phyloP scores from a whole-genome alignment of 2,797 vertebrate species.

The Selene dorsalis region DNA sequence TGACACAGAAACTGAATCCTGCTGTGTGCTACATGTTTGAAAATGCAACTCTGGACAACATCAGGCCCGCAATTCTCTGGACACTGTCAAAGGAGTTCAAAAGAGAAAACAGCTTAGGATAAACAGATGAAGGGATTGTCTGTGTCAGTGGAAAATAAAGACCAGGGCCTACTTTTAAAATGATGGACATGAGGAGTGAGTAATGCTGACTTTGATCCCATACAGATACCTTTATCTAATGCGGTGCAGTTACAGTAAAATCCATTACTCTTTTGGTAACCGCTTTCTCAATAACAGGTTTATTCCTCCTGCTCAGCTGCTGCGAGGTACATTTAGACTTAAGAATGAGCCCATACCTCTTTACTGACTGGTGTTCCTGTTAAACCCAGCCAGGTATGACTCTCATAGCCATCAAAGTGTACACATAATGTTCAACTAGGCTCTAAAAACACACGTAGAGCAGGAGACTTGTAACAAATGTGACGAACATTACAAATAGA shows the following conservation, averaged over 20 bases:
- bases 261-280: slow-evolving; percentile 5
- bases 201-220: not conserved
- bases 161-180: not conserved
- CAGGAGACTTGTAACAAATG: slow-evolving; percentile 16
- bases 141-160: not conserved
- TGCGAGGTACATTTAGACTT: slow-evolving; percentile 24
- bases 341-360: not conserved
- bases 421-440: slow-evolving; percentile 24
- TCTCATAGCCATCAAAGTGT: slow-evolving; percentile 9
- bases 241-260: slow-evolving; percentile 3
- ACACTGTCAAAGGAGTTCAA: not conserved
- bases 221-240: not conserved
- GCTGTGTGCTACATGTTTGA: too few species aligned
- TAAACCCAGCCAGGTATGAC: slow-evolving; percentile 25
- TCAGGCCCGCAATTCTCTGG: too few species aligned
- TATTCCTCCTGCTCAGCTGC: slow-evolving; percentile 19
- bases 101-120: not conserved
- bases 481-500: slow-evolving; percentile 1
- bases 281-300: not conserved
- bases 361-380: slow-evolving; percentile 31
- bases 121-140: not conserved
- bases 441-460: slow-evolving; percentile 31
- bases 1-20: too few species aligned
- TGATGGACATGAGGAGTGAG: not conserved
- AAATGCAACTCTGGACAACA: too few species aligned